Conservation (phyloP, 1,140 invertebrate genomes). For the Caenorhabditis latens region DNA sequence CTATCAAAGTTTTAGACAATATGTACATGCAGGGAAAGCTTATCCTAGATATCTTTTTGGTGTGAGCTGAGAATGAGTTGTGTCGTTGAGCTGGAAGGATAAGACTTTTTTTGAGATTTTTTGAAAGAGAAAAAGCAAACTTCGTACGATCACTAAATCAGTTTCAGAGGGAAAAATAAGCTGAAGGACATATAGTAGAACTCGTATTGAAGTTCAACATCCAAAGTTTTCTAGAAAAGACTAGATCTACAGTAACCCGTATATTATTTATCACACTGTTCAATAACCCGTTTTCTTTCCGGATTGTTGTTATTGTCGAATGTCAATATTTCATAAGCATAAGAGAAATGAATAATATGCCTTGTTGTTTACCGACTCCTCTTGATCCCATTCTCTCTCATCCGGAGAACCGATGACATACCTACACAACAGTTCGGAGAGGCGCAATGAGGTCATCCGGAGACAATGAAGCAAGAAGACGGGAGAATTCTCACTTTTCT, state of each 20-base stretch:
- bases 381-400: neutral
- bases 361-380: conserved; percentile 2
- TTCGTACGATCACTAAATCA: neutral
- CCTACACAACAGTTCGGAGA: too few relatives aligned
- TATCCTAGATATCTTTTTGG: neutral
- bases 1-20: neutral
- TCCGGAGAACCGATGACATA: conserved; percentile 36
- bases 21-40: neutral
- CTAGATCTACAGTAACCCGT: too few relatives aligned
- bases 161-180: neutral
- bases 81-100: conserved; percentile 7
- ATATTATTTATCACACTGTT: too few relatives aligned
- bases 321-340: neutral
- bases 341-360: too few relatives aligned
- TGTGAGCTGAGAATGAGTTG: neutral
- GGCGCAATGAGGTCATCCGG: conserved; percentile 38
- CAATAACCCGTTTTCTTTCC: neutral
- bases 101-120: neutral
- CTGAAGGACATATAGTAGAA: neutral
- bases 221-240: too few relatives aligned
- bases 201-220: neutral
- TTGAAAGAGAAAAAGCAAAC: neutral
- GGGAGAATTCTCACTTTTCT: conserved; percentile 17
- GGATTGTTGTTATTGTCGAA: neutral
- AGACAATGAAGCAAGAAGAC: neutral